Evolutionary conservation across 2,797 vertebrate species (phyloP).

Genomic region (Euphonia xanthogaster): DNA sequence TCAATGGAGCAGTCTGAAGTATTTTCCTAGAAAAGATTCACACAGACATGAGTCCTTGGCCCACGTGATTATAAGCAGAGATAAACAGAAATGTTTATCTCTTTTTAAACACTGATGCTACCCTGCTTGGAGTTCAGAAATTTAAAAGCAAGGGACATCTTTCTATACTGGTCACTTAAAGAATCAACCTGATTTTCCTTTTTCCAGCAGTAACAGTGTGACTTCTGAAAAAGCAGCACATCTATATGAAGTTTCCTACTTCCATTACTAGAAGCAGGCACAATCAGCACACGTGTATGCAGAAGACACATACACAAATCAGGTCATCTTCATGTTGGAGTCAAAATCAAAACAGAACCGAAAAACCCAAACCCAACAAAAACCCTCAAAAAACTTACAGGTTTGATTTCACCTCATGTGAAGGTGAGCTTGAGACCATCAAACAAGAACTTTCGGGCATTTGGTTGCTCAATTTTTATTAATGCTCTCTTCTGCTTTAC

Average conservation of each 20-base stretch:
- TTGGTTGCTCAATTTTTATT: background rate
- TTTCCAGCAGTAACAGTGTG: background rate
- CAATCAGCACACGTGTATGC: accelerated
- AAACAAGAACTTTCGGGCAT: background rate
- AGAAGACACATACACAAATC: background rate
- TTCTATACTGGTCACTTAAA: background rate
- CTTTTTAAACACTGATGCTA: background rate
- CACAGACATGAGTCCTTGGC: background rate
- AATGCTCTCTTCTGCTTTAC: background rate
- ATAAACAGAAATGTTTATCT: background rate
- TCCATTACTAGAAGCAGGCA: background rate
- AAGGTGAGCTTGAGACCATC: background rate
- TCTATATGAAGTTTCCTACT: background rate
- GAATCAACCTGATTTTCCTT: background rate
- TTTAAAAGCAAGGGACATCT: background rate
- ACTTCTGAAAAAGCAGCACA: background rate
- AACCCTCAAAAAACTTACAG: background rate
- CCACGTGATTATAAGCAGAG: background rate
- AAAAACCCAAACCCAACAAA: background rate
- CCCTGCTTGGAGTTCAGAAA: background rate
- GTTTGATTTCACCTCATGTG: background rate
- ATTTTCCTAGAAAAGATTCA: background rate
- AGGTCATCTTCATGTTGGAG: background rate
- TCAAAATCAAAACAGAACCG: background rate
- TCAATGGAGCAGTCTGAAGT: background rate